Evolutionary conservation across 2,888 invertebrate species (phyloP), one percentile per base, ranked within the genome.

Genomic region (Rambutsinella grinnellia): DNA sequence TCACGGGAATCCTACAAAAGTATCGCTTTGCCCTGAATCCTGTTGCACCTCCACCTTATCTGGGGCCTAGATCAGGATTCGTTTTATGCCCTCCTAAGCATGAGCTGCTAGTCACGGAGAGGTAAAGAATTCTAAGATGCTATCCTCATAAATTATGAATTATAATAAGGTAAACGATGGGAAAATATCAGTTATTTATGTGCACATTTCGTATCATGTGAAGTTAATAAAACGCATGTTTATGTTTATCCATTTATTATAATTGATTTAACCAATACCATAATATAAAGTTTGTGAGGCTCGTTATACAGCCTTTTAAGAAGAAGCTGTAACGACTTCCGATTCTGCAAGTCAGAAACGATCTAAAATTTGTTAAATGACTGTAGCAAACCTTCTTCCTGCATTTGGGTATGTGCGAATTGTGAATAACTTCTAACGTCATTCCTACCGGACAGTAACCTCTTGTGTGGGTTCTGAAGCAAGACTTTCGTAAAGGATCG

Each of bases 81-180:
- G 78, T 83, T 67, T 56, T 82, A 3, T 78, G 79, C 8, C 83
- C 83, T 26, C 82, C 82, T 3, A 81, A 81, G 62, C 81, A 83
- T 56, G 63, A 61, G 8, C 77, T 83, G 15, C 15, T 83, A n/a
- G 76, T 79, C 36, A 70, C 63, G 19, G 76, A 81, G 68, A 44
- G 76, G 27, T 51, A 54, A 13, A 36, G 13, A 36, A 13, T 36
- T n/a, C n/a, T n/a, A n/a, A n/a, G n/a, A n/a, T n/a, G n/a, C n/a
- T n/a, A n/a, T n/a, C n/a, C n/a, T n/a, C n/a, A n/a, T n/a, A n/a
- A n/a, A n/a, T n/a, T n/a, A n/a, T n/a, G n/a, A n/a, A n/a, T n/a
- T n/a, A n/a, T n/a, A n/a, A n/a, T n/a, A n/a, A n/a, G n/a, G n/a
- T n/a, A n/a, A n/a, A n/a, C n/a, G n/a, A n/a, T n/a, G n/a, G n/a